Evolutionary conservation across 1,140 invertebrate genomes (phyloP).

Genomic region (Scaptomyza hsui): DNA sequence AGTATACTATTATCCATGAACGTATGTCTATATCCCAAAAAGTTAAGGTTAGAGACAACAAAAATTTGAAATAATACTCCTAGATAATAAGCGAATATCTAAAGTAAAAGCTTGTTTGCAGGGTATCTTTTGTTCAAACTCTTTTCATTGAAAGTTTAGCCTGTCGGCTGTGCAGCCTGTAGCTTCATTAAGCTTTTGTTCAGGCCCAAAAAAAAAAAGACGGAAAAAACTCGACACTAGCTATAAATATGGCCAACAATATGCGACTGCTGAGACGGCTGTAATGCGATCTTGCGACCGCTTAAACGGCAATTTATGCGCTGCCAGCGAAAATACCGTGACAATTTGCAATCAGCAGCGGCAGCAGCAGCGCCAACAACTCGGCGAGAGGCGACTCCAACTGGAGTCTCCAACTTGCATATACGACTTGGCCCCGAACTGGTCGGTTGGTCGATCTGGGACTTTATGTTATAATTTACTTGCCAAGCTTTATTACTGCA

Average conservation of each 20-base stretch:
- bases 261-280: conserved; percentile 28
- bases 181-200: conserved; percentile 67
- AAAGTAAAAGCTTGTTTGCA: not conserved
- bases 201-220: conserved; percentile 31
- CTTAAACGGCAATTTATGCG: conserved; percentile 78
- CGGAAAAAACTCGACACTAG: conserved; percentile 23
- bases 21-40: no score
- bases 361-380: conserved; percentile 33
- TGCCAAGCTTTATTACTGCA: conserved; percentile 73
- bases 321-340: conserved; percentile 80
- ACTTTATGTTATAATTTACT: conserved; percentile 79
- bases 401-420: conserved; percentile 14
- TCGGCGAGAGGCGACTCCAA: conserved; percentile 20
- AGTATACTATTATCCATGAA: no score
- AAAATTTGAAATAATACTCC: no score
- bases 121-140: no score
- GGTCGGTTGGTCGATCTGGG: conserved; percentile 9
- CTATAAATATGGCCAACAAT: conserved; percentile 63
- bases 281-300: conserved; percentile 33
- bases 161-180: conserved; percentile 32
- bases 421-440: conserved; percentile 5
- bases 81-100: no score
- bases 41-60: no score
- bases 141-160: not conserved
- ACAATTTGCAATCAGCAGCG: conserved; percentile 78